These are phyloP conservation scores for Sesamia inferens DNA, from an alignment of 2,888 invertebrate species.

Conservation along the genomic window DNA sequence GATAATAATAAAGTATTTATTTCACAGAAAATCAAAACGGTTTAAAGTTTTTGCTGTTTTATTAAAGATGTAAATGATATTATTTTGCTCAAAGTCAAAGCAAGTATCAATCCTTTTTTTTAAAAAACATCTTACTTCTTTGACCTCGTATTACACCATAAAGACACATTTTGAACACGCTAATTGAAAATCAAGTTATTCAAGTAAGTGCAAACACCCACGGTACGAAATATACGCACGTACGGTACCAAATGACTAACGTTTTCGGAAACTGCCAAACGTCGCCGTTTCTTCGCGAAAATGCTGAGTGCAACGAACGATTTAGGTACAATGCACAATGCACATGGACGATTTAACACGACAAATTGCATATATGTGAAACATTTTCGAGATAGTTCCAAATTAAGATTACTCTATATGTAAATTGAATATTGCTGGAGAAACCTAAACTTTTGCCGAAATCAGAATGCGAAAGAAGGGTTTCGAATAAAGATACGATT, in stretches of 20 bases:
- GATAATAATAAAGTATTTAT: too few relatives aligned
- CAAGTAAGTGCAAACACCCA: conserved; percentile 56
- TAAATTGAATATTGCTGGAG: conserved; percentile 53
- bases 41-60: background rate
- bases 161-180: conserved; percentile 24
- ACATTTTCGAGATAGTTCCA: conserved; percentile 47
- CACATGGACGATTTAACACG: conserved; percentile 67
- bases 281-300: conserved; percentile 60
- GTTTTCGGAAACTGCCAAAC: conserved; percentile 69
- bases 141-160: conserved; percentile 36
- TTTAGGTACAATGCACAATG: conserved; percentile 63
- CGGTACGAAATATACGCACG: conserved; percentile 58
- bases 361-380: conserved; percentile 59
- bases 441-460: conserved; percentile 30
- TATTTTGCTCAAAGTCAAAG: background rate
- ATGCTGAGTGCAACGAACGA: conserved; percentile 73
- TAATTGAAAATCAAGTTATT: conserved; percentile 58
- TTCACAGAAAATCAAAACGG: background rate
- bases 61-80: background rate
- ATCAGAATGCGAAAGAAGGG: background rate
- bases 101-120: background rate
- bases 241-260: conserved; percentile 59
- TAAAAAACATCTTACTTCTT: conserved; percentile 7
- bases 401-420: conserved; percentile 49
- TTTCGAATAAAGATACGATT: background rate